Evolutionary conservation across 2,113 vertebrate species (phyloP).

Genomic region (Naja naja): DNA sequence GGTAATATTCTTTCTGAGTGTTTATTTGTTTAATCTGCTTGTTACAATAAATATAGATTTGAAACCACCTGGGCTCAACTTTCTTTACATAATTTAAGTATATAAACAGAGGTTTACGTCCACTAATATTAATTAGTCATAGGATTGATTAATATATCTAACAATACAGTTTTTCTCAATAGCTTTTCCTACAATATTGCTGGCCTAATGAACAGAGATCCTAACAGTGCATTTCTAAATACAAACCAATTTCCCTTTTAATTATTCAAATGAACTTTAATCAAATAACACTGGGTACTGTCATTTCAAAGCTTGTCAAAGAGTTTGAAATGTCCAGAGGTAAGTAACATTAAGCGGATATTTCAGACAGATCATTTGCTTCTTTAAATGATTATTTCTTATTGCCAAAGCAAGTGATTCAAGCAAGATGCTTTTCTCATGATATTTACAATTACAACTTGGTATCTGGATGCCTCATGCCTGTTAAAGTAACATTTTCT

Average conservation of each 20-base stretch:
- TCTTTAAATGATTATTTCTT: neutral
- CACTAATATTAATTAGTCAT: too few relatives aligned
- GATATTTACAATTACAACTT: neutral
- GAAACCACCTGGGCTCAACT: too few relatives aligned
- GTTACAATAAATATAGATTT: too few relatives aligned
- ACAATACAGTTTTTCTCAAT: neutral
- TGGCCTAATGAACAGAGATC: neutral
- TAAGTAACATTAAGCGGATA: neutral
- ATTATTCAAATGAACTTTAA: neutral
- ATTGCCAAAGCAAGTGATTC: neutral
- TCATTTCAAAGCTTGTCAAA: neutral
- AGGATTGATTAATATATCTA: too few relatives aligned
- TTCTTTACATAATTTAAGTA: too few relatives aligned
- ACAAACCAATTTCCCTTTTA: neutral
- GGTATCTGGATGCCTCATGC: neutral
- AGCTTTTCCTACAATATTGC: neutral
- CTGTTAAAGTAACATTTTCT: neutral
- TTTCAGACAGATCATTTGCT: neutral
- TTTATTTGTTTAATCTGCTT: too few relatives aligned
- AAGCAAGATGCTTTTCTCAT: neutral
- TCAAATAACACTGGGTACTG: neutral
- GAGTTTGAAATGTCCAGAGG: neutral
- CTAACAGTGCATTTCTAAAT: too few relatives aligned
- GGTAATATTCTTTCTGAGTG: too few relatives aligned
- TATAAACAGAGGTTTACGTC: too few relatives aligned